Base-by-base conservation (phyloP, 1,140 invertebrate genomes). In the Pseudomyrmex cubaensis region DNA sequence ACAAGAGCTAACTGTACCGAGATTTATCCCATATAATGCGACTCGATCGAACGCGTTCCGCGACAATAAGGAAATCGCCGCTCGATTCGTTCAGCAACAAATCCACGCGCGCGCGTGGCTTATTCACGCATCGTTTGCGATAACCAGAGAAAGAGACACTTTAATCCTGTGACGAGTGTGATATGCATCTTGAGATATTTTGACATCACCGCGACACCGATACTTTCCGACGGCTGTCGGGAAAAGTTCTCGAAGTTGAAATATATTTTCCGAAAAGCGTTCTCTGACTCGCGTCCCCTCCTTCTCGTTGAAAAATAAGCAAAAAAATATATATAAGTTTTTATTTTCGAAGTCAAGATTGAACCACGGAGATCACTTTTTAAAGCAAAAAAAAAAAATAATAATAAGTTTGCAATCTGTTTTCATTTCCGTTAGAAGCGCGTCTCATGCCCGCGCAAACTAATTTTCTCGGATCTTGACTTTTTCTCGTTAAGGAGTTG, bases 1-100 rank as follows among this genome's bases (percentile, higher is more conserved):
- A 35, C 35, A 75, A 35, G 10, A 75, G 8, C 44, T 64, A 83
- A 85, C 62, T 69, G 62, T 85, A 83, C 72, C 63, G 46, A 46
- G 73, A 35, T 75, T 74, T 83, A 83, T 56, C 57, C 3, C 35
- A 25, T 9, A 57, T 70, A 50, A 57, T 67, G 12, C 44, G 56
- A 83, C 35, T 75, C 69, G 67, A 83, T 83, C 22, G 62, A 64
- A 10, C 46, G 10, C 20, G 54, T 83, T 25, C 64, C 7, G 20
- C 64, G 35, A 35, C 59, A 61, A 78, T 66, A 72, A 83, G 25
- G 52, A 76, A 8, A 80, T 12, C 44, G 5, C 70, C 10, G 8
- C 48, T 13, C 22, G 15, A 80, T 67, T 70, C 15, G 54, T 70
- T 25, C n/a, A 13, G 48, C 15, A 52, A 50, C 20, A 56, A 48